A percentile compares a stretch with the other conserved stretches of the same genome.
These are phyloP conservation scores for Lynx canadensis DNA, from an alignment of 2,113 vertebrate species.

Conservation along the genomic window DNA sequence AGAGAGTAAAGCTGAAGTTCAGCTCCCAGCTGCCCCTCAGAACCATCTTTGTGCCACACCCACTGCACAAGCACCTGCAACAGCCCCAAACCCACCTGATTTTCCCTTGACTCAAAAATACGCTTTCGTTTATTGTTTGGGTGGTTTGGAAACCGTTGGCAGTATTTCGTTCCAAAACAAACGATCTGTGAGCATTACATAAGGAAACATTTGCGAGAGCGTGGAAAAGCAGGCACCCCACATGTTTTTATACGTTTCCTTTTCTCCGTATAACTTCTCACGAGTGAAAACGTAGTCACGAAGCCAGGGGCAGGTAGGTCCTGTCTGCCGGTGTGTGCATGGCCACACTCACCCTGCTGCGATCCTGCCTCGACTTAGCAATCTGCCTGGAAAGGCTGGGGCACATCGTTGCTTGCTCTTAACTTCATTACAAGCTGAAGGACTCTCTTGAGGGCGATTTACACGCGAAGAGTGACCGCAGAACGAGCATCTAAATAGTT, in stretches of 20 bases:
- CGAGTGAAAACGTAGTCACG: not conserved
- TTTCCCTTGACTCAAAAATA: not conserved
- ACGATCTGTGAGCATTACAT: not conserved
- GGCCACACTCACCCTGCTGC: not conserved
- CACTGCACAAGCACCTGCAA: not conserved
- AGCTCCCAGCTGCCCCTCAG: not conserved
- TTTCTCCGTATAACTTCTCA: not conserved
- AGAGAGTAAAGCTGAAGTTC: not conserved
- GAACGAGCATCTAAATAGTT: not conserved
- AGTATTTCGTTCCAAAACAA: slow-evolving; percentile 45
- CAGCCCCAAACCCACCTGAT: not conserved
- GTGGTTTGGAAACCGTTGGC: not conserved
- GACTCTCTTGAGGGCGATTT: not conserved
- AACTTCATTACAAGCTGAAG: not conserved
- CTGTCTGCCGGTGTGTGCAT: not conserved
- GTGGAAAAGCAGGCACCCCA: not conserved
- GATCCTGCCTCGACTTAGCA: not conserved
- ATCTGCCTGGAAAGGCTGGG: not conserved
- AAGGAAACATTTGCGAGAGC: not conserved
- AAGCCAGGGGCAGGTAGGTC: not conserved
- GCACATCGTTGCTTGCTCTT: not conserved
- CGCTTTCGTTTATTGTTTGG: not conserved
- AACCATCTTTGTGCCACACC: not conserved
- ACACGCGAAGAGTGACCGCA: not conserved
- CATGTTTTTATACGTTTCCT: not conserved